Percentiles rank a stretch among this genome's conserved stretches.
phyloP scores from a whole-genome alignment of 2,888 invertebrate species.

The Orchesellides sinensis region DNA sequence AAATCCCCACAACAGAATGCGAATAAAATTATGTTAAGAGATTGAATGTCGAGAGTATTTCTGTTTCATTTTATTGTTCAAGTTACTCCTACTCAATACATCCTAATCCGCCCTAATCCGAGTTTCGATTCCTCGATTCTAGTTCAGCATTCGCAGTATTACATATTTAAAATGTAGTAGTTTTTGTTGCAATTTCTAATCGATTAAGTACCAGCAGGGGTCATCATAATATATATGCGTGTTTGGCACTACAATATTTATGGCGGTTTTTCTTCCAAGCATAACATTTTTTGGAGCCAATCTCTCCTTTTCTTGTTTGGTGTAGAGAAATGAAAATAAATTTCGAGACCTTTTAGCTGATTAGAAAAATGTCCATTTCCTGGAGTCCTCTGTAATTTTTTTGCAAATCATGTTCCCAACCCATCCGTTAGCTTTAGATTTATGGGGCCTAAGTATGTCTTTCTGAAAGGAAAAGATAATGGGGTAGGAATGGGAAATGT shows the following conservation, averaged over 20 bases:
- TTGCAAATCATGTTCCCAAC: neutral
- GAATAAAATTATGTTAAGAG: no score
- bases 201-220: neutral
- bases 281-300: neutral
- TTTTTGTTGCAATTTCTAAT: neutral
- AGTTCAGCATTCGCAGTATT: neutral
- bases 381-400: slow-evolving; percentile 16
- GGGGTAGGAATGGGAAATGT: neutral
- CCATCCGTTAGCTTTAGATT: slow-evolving; percentile 22
- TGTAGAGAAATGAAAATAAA: slow-evolving; percentile 14
- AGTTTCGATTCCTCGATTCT: neutral
- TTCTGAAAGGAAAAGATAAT: neutral
- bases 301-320: neutral
- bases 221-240: neutral
- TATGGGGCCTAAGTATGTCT: slow-evolving; percentile 17
- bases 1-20: no score
- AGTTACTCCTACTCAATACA: no score
- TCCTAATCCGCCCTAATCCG: no score
- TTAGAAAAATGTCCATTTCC: slow-evolving; percentile 44
- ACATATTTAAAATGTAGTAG: neutral
- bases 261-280: neutral
- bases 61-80: no score
- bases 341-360: slow-evolving; percentile 47
- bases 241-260: slow-evolving; percentile 8
- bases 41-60: no score